Evolutionary conservation across 2,113 vertebrate species (phyloP).

Genomic region (Danionella cerebrum): DNA sequence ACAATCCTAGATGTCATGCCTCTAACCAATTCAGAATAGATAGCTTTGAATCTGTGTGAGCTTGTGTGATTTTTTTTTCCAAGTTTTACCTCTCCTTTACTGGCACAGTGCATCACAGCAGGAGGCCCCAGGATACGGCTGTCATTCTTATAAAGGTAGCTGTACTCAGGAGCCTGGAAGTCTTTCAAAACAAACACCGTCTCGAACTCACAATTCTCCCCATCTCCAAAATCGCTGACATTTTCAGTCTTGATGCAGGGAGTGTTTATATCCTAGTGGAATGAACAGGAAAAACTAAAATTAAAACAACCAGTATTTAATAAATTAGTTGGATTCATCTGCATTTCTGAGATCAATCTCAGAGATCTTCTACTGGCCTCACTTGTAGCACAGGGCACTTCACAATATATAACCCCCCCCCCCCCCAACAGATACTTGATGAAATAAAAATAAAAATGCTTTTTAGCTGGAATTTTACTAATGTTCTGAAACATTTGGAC

Average conservation of each 20-base stretch:
- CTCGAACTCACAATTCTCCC: conserved; percentile 81
- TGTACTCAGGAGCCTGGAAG: conserved; percentile 75
- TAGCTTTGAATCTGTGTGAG: neutral
- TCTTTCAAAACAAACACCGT: conserved; percentile 78
- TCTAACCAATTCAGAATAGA: neutral
- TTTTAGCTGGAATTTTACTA: too few relatives aligned
- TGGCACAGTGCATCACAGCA: conserved; percentile 77
- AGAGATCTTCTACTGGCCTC: too few relatives aligned
- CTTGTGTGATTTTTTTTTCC: neutral
- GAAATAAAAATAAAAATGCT: too few relatives aligned
- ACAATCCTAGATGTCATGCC: neutral
- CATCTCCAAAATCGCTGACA: conserved; percentile 72
- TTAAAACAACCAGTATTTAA: neutral
- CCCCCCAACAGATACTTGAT: too few relatives aligned
- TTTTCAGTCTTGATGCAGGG: conserved; percentile 73
- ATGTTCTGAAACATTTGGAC: too few relatives aligned
- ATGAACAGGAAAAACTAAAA: neutral
- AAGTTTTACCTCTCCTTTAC: conserved; percentile 71
- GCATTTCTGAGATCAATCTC: too few relatives aligned
- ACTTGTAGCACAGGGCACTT: too few relatives aligned
- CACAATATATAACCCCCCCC: too few relatives aligned
- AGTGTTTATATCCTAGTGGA: conserved; percentile 76
- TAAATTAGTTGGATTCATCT: neutral
- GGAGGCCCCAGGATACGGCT: conserved; percentile 87
- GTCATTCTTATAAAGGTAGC: conserved; percentile 75